A percentile compares a stretch with the other conserved stretches of the same genome.
phyloP scores from a whole-genome alignment of 2,888 invertebrate genomes.

The Mellilla xanthometata region DNA sequence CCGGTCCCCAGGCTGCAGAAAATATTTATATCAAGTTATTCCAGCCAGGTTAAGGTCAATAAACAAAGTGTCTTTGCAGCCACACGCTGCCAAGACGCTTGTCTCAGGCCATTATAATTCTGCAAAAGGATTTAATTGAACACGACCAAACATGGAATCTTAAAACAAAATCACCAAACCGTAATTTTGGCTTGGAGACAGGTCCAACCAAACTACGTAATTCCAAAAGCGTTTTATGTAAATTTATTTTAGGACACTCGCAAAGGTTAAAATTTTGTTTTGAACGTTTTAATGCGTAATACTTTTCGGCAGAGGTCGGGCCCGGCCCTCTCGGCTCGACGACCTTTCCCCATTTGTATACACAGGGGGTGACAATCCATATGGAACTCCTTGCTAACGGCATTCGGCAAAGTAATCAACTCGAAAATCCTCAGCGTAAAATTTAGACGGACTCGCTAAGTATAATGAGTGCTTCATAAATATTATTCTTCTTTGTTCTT shows the following conservation, averaged over 20 bases:
- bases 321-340: slow-evolving; percentile 39
- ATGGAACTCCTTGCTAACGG: slow-evolving; percentile 27
- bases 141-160: too few relatives aligned
- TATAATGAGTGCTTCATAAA: too few relatives aligned
- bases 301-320: slow-evolving; percentile 24
- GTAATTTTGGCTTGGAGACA: not conserved
- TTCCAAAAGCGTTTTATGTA: too few relatives aligned
- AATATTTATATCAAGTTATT: slow-evolving; percentile 24
- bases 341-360: slow-evolving; percentile 51
- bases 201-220: too few relatives aligned
- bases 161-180: too few relatives aligned
- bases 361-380: slow-evolving; percentile 38
- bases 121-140: too few relatives aligned
- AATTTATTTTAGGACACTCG: not conserved
- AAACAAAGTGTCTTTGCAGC: slow-evolving; percentile 8
- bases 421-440: too few relatives aligned
- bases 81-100: too few relatives aligned
- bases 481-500: too few relatives aligned
- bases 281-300: slow-evolving; percentile 4
- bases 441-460: too few relatives aligned
- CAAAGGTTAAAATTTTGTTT: not conserved
- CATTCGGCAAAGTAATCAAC: too few relatives aligned
- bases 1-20: slow-evolving; percentile 38
- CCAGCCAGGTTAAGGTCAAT: slow-evolving; percentile 14
- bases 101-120: not conserved